Percentiles rank a stretch among this genome's conserved stretches.
phyloP scores from a whole-genome alignment of 2,113 vertebrate genomes.

The Melanostigma gelatinosum region DNA sequence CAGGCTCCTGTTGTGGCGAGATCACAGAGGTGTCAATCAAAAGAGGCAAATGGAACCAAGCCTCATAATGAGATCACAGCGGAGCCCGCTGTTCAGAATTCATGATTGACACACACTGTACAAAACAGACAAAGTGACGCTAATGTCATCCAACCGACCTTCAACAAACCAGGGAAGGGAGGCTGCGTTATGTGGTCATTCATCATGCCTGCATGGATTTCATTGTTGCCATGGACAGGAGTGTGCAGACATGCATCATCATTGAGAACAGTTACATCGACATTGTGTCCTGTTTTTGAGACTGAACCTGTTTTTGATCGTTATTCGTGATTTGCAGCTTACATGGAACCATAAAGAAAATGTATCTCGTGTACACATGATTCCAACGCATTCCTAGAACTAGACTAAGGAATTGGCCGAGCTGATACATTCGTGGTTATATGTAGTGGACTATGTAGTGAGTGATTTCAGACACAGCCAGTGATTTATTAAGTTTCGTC shows the following conservation, averaged over 20 bases:
- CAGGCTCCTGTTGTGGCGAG: constrained; percentile 40
- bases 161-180: background rate
- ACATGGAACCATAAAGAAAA: background rate
- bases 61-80: constrained; percentile 47
- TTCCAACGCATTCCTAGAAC: background rate
- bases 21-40: constrained; percentile 60
- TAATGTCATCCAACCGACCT: background rate
- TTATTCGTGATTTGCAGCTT: background rate
- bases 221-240: constrained; percentile 7
- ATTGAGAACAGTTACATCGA: background rate
- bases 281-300: background rate
- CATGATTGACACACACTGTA: constrained; percentile 7
- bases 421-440: background rate
- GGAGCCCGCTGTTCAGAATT: constrained; percentile 18
- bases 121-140: background rate
- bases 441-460: background rate
- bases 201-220: constrained; percentile 16
- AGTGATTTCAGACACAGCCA: background rate
- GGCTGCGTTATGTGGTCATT: constrained; percentile 20
- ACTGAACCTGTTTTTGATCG: background rate
- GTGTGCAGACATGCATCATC: background rate
- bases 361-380: background rate
- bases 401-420: background rate
- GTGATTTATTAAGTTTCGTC: background rate
- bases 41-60: constrained; percentile 29